These are phyloP conservation scores for Callipepla squamata DNA, from an alignment of 2,113 vertebrate genomes.

Conservation along the genomic window DNA sequence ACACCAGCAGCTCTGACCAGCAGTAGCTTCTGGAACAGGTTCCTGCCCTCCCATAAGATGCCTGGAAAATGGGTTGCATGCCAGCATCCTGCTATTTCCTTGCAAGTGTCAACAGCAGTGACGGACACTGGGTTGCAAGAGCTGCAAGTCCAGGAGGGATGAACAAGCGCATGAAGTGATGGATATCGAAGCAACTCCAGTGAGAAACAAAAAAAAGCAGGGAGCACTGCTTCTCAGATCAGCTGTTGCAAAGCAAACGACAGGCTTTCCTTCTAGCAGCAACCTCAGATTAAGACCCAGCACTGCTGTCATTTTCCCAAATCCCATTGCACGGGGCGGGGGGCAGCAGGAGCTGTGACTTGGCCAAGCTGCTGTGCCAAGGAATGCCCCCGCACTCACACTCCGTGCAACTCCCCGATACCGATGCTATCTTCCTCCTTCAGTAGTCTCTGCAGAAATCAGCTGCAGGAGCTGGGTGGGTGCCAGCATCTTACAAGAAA, in stretches of 20 bases:
- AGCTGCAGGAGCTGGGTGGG: rapidly evolving
- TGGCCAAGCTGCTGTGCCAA: background rate
- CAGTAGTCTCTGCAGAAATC: background rate
- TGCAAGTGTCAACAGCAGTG: background rate
- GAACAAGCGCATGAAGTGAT: background rate
- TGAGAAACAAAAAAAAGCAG: background rate
- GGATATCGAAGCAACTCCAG: rapidly evolving
- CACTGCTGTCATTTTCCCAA: rapidly evolving
- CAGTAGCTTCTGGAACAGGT: background rate
- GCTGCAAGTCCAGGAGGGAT: background rate
- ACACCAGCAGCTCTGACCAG: background rate
- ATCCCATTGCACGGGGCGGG: rapidly evolving
- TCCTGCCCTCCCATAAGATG: background rate
- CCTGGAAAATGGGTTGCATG: background rate
- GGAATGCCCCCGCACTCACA: rapidly evolving
- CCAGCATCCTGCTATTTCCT: background rate
- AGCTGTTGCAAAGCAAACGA: background rate
- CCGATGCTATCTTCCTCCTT: background rate
- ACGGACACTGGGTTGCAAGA: background rate
- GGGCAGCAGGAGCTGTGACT: background rate
- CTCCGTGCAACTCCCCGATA: background rate
- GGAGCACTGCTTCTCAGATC: background rate
- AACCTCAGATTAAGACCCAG: too few relatives aligned
- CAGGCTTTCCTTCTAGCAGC: rapidly evolving
- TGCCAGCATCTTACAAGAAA: background rate